Base-by-base conservation (phyloP, 2,797 vertebrate species). In the Thunnus albacares region DNA sequence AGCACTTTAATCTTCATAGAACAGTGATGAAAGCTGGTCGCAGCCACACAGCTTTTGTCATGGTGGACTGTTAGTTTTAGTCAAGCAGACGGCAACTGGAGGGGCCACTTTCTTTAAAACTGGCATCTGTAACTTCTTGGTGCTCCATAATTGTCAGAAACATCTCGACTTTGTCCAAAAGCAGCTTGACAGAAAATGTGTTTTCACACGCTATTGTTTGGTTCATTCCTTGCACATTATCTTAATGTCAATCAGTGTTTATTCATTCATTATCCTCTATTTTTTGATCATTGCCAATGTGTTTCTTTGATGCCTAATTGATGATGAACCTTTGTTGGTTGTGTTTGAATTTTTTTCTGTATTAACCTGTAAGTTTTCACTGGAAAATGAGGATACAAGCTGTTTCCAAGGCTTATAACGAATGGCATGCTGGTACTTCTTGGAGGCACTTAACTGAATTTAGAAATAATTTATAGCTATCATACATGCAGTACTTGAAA, bases 1-100 rank as follows among this genome's bases (percentile, higher is more conserved):
- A 89, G 92, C 93, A 94, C 93, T 93, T 93, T 94, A 93, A 80
- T 86, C 73, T 82, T 87, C 56, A 71, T 70, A 55, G 60, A 66
- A 66, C 68, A 80, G 66, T 15, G 45, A 87, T 57, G 66, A 67
- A 51, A 74, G 66, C 43, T 86, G 49, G 24, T 35, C 55, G 63
- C 76, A 72, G 75, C 63, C 51, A 59, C 68, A 72, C 26, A 20
- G 73, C 60, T 75, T 76, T 58, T 83, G 47, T 76, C 71, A 75
- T 59, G 57, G 81, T 30, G n/a, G 77, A 82, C 77, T 89, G 77
- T 90, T 85, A 75, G 45, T 75, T 51, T 56, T 62, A 75, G 70
- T 79, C 63, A 15, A 75, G 35, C 73, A 68, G 76, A 53, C 20
- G 66, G 61, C 90, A 84, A 83, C 87, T 82, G 41, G 79, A 89